Evolutionary conservation across 2,113 vertebrate genomes (phyloP), one percentile per base, ranked within the genome.

Genomic region (Nothoprocta pentlandii): DNA sequence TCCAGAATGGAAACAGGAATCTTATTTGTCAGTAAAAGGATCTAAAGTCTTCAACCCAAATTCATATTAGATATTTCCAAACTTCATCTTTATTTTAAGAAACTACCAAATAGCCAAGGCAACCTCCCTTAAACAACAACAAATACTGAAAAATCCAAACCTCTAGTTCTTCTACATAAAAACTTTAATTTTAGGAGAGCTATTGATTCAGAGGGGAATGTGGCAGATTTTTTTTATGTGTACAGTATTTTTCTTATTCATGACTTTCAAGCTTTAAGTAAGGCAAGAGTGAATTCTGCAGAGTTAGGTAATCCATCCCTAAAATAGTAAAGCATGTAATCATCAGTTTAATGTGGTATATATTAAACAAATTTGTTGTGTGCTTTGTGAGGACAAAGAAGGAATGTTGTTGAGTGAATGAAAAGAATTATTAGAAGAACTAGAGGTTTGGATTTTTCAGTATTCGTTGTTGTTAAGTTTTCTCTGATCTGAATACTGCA

Each of bases 331-430:
- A 73, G 11, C 46, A 67, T 7, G 73, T 69, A 62, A 66, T 51
- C 0, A 30, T 61, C 9, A 61, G 3, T 74, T 84, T 75, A 62
- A 28, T 53, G 16, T 2, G 6, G 2, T 8, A 22, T 28, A 19
- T 49, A 51, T 73, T 59, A 59, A 80, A 74, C 32, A 47, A 7
- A 51, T 66, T 71, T 92, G 1, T 26, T 68, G 22, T 32, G 6
- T 46, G 10, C 5, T 62, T 7, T 81, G 36, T 30, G 23, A 32
- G 54, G 28, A 56, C 54, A 32, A 30, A 30, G 28, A 56, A 56
- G 54, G 54, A 63, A 2, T 20, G 10, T 20, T 68, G 9, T 1
- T 66, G 51, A 7, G 6, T 59, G 2, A 44, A 5, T 66, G 39
- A 25, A 84, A 73, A 49, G 3, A 15, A 11, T 12, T 64, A 1